These are phyloP conservation scores for Cydia splendana DNA, from an alignment of 1,140 invertebrate species.

Conservation along the genomic window DNA sequence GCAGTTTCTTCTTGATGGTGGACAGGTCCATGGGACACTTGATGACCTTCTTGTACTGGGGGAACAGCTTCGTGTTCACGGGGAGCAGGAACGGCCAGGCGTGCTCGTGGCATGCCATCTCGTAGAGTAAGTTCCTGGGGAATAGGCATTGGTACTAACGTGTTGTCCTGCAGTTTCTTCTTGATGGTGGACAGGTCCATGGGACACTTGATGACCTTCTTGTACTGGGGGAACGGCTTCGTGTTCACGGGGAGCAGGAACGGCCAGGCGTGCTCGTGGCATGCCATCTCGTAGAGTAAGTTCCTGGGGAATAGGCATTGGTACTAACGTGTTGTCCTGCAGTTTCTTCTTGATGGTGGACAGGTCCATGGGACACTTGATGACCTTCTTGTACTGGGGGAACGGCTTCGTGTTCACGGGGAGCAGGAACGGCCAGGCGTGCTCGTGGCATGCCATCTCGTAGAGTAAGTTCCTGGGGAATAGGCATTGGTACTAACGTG, in stretches of 20 bases:
- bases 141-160: constrained; percentile 82
- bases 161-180: constrained; percentile 90
- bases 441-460: constrained; percentile 94
- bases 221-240: constrained; percentile 97
- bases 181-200: constrained; percentile 98
- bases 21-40: constrained; percentile 97
- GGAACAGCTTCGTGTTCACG: constrained; percentile 98
- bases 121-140: constrained; percentile 84
- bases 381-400: constrained; percentile 97
- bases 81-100: constrained; percentile 97
- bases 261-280: constrained; percentile 97
- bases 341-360: constrained; percentile 95
- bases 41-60: constrained; percentile 97
- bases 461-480: constrained; percentile 83
- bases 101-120: constrained; percentile 95
- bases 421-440: constrained; percentile 96
- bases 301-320: constrained; percentile 66
- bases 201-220: constrained; percentile 95
- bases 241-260: constrained; percentile 98
- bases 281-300: constrained; percentile 90
- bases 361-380: constrained; percentile 97
- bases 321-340: constrained; percentile 89
- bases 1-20: constrained; percentile 94
- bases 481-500: constrained; percentile 82
- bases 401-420: constrained; percentile 98